Evolutionary conservation across 2,888 invertebrate species (phyloP).

Genomic region (Thalpophila matura): DNA sequence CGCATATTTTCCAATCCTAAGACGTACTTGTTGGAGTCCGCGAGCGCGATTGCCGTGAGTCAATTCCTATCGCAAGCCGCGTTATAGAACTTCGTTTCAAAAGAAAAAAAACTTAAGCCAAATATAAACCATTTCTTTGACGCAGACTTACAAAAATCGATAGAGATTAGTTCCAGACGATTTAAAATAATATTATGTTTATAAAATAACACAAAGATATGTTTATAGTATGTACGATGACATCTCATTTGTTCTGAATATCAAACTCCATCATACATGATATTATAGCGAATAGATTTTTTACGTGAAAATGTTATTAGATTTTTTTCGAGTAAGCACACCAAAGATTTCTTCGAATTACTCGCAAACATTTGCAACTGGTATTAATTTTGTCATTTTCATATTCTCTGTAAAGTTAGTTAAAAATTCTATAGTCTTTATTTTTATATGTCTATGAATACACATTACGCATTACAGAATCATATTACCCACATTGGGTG

Average conservation of each 20-base stretch:
- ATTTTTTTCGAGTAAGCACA: constrained; percentile 4
- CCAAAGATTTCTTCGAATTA: background rate
- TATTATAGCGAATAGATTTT: background rate
- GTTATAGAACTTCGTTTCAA: too few species aligned
- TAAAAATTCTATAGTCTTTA: too few species aligned
- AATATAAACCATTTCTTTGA: background rate
- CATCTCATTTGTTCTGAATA: background rate
- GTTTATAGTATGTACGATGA: background rate
- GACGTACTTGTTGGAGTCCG: too few species aligned
- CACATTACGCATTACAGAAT: too few species aligned
- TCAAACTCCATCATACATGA: background rate
- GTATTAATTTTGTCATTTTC: background rate
- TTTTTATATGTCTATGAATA: too few species aligned
- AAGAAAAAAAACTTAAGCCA: too few species aligned
- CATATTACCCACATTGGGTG: too few species aligned
- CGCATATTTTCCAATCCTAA: too few species aligned
- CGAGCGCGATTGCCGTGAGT: too few species aligned
- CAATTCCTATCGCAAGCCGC: too few species aligned
- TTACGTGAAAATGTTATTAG: background rate
- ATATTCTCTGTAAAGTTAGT: constrained; percentile 2
- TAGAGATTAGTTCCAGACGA: background rate
- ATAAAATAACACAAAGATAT: too few species aligned
- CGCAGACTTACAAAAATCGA: background rate
- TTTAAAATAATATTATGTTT: background rate
- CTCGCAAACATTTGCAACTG: background rate